Evolutionary conservation across 2,888 invertebrate species (phyloP), one percentile per base, ranked within the genome.

Genomic region (Ornithoptera alexandrae): DNA sequence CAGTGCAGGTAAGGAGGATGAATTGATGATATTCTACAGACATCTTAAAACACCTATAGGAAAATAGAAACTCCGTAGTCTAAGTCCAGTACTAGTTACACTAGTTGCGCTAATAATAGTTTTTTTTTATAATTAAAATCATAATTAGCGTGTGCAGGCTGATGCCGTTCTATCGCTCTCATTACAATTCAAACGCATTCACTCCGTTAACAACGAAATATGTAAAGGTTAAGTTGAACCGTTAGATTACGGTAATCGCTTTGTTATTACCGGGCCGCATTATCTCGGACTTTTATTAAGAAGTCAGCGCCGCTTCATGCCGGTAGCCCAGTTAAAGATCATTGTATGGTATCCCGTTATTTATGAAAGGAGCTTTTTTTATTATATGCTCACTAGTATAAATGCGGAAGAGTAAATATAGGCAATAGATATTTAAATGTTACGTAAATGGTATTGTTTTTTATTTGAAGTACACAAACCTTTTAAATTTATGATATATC

Each of bases 191-290:
- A 74, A 72, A 72, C 70, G 63, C 71, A 75, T 80, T 80, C 70
- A 72, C 69, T 75, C 72, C 75, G 75, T 81, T 75, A 76, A 73
- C 72, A 76, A 75, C 77, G 79, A 80, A 83, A 78, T 77, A 74
- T 76, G 77, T 77, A 84, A 81, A 85, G 84, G 84, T 86, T 82
- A 83, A 74, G 72, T 73, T 36, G 64, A 62, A 62, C 87, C 86
- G 87, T 84, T 87, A 87, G 72, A 66, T 85, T 86, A 83, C 85
- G 84, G 86, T 86, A 80, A 82, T 74, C 72, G 73, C 61, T 46
- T 78, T 76, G 71, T 71, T 68, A 75, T 74, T 74, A 73, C 72
- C 20, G 53, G 36, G 70, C 56, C 62, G 69, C 68, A 71, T 71
- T 71, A 60, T 63, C 58, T 63, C 70, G 59, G 65, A 70, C 67